Conservation (phyloP, 2,797 vertebrate genomes). For the Anabacerthia variegaticeps region DNA sequence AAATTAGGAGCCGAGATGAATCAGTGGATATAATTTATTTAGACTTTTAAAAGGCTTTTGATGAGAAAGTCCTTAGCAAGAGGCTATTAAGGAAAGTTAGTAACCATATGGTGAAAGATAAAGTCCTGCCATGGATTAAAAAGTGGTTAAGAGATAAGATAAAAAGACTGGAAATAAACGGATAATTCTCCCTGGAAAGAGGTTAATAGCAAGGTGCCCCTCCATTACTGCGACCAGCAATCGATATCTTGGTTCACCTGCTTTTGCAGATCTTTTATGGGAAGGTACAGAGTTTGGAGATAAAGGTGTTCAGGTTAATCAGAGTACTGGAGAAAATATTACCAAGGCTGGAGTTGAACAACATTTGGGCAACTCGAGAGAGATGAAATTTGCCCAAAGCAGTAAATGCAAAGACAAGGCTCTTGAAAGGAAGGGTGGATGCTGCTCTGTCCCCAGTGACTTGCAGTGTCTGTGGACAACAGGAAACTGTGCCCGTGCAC, state of each 20-base stretch:
- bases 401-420: background rate
- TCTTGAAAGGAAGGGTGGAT: background rate
- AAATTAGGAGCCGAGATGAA: constrained; percentile 39
- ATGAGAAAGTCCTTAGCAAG: constrained; percentile 68
- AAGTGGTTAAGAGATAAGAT: constrained; percentile 71
- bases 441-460: background rate
- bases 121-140: constrained; percentile 70
- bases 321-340: background rate
- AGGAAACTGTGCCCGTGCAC: background rate
- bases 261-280: constrained; percentile 48
- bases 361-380: background rate
- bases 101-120: constrained; percentile 69
- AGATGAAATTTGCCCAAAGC: background rate
- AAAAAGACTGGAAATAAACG: constrained; percentile 62
- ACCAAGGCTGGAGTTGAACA: background rate
- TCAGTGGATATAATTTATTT: constrained; percentile 66
- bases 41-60: constrained; percentile 70
- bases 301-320: constrained; percentile 7
- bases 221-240: constrained; percentile 36
- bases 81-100: constrained; percentile 69
- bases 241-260: constrained; percentile 57
- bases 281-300: background rate
- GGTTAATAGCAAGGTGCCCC: constrained; percentile 69
- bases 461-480: background rate
- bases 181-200: constrained; percentile 59